Base-by-base conservation (phyloP, 2,797 vertebrate species). In the Enteromius afrohamiltoni region DNA sequence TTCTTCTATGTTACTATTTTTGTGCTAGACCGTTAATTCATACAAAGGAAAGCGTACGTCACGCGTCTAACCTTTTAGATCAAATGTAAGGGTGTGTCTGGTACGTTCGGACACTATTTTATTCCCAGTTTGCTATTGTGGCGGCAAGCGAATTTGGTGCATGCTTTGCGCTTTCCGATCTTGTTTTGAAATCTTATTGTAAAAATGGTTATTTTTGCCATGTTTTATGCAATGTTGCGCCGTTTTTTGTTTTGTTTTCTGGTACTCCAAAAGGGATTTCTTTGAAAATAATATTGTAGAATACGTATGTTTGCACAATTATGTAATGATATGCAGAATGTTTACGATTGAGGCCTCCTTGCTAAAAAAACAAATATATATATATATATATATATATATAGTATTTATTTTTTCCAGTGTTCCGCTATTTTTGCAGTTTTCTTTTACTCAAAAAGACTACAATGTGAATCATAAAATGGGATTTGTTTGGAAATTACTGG, bases 61-160 rank as follows among this genome's bases (percentile, higher is more conserved):
- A 91, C 87, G 83, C 79, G 87, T 92, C 51, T 92, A 93, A 93
- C 92, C 89, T 94, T 93, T 92, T 89, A 88, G 49, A 89, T 87
- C 87, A 93, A 92, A 92, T 92, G 88, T 88, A 89, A 92, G 92
- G 90, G 91, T 92, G 93, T 93, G 92, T 93, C 90, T 91, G 88
- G 73, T 85, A 86, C 87, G 80, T 90, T 86, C 80, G 55, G 82
- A 87, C 78, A 86, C 86, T 84, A 81, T 90, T 90, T 83, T 74
- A 75, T 79, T 80, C 75, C 34, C 82, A 83, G 89, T 89, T 90
- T 89, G 77, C 34, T 19, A 73, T 77, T 83, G 86, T 89, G 90
- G 89, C 83, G 26, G 85, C 84, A 83, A 89, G 83, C 84, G 79
- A 85, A 77, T 81, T 53, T 65, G 17, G n/a, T 47, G 45, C 34